A percentile compares a stretch with the other conserved stretches of the same genome.
phyloP scores from a whole-genome alignment of 2,797 vertebrate species.

The Microchirus variegatus region DNA sequence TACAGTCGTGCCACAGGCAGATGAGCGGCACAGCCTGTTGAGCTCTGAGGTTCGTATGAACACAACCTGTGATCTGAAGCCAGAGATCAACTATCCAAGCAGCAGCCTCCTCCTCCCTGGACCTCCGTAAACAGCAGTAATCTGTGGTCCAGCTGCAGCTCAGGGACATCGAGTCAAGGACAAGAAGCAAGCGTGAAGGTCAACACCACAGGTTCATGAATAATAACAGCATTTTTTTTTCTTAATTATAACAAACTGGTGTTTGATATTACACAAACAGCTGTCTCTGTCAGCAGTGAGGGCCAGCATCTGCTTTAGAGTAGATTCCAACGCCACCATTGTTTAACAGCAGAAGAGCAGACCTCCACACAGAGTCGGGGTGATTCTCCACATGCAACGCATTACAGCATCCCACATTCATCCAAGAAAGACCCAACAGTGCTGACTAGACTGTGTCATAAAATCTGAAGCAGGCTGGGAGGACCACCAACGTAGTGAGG shows the following conservation, averaged over 20 bases:
- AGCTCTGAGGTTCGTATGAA: conserved; percentile 45
- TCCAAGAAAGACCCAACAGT: conserved; percentile 49
- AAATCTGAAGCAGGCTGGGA: conserved; percentile 38
- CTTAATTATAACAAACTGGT: neutral
- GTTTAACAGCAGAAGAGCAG: conserved; percentile 31
- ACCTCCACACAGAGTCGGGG: conserved; percentile 26
- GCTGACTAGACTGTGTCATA: conserved; percentile 60
- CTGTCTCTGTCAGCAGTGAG: conserved; percentile 19
- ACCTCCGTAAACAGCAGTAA: conserved; percentile 62
- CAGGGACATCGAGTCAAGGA: conserved; percentile 59
- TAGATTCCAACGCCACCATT: conserved; percentile 22
- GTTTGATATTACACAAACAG: conserved; percentile 3
- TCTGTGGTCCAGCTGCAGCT: conserved; percentile 68
- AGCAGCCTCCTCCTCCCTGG: conserved; percentile 33
- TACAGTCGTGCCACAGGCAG: conserved; percentile 35
- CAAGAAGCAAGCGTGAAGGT: conserved; percentile 23
- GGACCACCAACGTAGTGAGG: conserved; percentile 70
- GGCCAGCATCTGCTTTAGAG: conserved; percentile 11
- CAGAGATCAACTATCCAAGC: conserved; percentile 46
- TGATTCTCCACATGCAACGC: conserved; percentile 40
- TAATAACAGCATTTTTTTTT: conserved; percentile 9
- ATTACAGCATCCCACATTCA: conserved; percentile 53
- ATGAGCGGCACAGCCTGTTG: conserved; percentile 25
- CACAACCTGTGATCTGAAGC: conserved; percentile 66
- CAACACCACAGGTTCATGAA: neutral